Base-by-base conservation (phyloP, 2,888 invertebrate genomes). In the Linnaemya vulpina region DNA sequence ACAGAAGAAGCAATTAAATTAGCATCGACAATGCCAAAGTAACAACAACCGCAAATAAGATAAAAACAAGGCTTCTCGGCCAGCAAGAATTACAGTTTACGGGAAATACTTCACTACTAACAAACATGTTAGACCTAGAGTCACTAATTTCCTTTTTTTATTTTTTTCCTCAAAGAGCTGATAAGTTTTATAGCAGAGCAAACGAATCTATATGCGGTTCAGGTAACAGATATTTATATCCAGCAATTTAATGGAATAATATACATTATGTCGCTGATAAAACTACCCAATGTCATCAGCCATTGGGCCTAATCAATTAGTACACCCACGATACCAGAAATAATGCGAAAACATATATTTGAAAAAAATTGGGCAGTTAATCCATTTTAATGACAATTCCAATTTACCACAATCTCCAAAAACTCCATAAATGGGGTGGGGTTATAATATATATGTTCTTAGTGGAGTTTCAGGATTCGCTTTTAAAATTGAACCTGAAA, bases 391-490 rank as follows among this genome's bases (percentile, higher is more conserved):
- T 17, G 51, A 51, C 20, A 51, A 51, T 20, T 51, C 51, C 20
- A 51, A 51, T 20, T 51, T 51, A 22, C 51, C 51, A 49, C 15
- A 35, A 38, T 20, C 60, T 38, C 5, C 30, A 38, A 17, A 62
- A 62, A 62, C 35, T 17, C 1, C 60, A 38, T 62, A 40, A 46
- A 35, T n/a, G n/a, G n/a, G n/a, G n/a, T n/a, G n/a, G n/a, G n/a
- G n/a, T n/a, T n/a, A n/a, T n/a, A n/a, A n/a, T n/a, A n/a, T n/a
- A n/a, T n/a, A n/a, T n/a, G n/a, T n/a, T n/a, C n/a, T n/a, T n/a
- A n/a, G n/a, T n/a, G n/a, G n/a, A n/a, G n/a, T n/a, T 35, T 86
- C 82, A 40, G 88, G 87, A 17, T 87, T 82, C 73, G 81, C 86
- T n/a, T 88, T 88, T 74, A 82, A 86, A 71, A 76, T 87, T 65